Base-by-base conservation (phyloP, 2,797 vertebrate genomes). In the Rhodeus uyekii region DNA sequence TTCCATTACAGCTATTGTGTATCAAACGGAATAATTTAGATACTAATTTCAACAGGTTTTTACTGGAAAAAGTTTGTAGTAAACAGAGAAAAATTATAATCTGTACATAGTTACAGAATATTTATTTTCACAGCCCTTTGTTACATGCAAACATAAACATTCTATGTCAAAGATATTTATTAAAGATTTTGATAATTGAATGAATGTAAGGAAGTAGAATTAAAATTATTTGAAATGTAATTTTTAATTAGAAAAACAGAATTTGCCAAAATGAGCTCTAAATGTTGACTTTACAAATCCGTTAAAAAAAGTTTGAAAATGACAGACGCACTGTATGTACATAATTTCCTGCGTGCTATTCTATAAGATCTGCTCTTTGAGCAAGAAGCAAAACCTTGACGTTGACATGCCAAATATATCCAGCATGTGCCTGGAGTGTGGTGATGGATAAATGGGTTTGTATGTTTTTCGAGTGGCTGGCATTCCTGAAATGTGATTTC, bases 401-500 rank as follows among this genome's bases (percentile, higher is more conserved):
- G 4, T 72, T 6, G 8, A n/a, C 19, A 44, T 32, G 46, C n/a
- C 16, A 22, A 39, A 27, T 65, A 67, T 27, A 67, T 32, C 46
- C 29, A 46, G 8, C 13, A 27, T 46, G 12, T 39, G 8, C 44
- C 32, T 71, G 65, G 53, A 65, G 8, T 19, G 32, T 71, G 19
- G 32, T 71, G 19, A 48, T 76, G 24, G 32, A 22, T 61, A 61
- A 16, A 71, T 53, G 39, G 27, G 39, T 80, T 81, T 78, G 13
- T 63, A 10, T 69, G 46, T 55, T 32, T 82, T 55, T 53, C 12
- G n/a, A 65, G 76, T 42, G 16, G 14, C 29, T 46, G 38, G 61
- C 27, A 67, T 68, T 81, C 22, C 61, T 67, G 38, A 65, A 38
- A 4, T 78, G 34, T n/a, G 39, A 64, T 72, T 78, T 71, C 16